Evolutionary conservation across 1,140 invertebrate species (phyloP), one percentile per base, ranked within the genome.

Genomic region (Diorhabda sublineata): DNA sequence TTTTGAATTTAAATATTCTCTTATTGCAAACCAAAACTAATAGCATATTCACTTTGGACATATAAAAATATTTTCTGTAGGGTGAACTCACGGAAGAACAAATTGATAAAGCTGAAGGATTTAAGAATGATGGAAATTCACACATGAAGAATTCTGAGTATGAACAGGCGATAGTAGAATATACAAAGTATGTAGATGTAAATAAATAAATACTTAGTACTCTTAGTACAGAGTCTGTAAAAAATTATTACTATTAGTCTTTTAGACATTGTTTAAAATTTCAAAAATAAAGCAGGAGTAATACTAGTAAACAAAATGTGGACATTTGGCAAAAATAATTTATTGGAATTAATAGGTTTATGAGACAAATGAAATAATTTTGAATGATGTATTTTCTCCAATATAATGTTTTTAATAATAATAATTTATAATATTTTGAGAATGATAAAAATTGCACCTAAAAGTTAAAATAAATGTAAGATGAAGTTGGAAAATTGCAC

Each of bases 41-140:
- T 26, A 26, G 26, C 26, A 26, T 26, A 26, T 26, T 26, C 26
- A 26, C 26, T 26, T 26, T 26, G 26, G 26, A 26, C 26, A 2
- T 26, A 26, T 26, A 26, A 26, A 26, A 26, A 26, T 26, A 26
- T 61, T n/a, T 26, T 66, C 6, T 45, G 59, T 47, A 67, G 65
- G 69, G 68, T 41, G 70, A 71, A 11, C 56, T 76, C 42, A 73
- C 69, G 42, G 74, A 76, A 67, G 87, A 89, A 72, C 83, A 83
- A 3, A 85, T 87, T 76, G 81, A 80, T 4, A 82, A 90, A 76
- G 93, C 92, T 2, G 92, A 95, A 81, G 82, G 80, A 58, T 82
- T 92, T 2, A 95, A 96, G 80, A 90, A 89, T 74, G 87, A 91
- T 82, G 96, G 95, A 61, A 98, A 98, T 83, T 85, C 89, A 65